Conservation (phyloP, 2,797 vertebrate species). For the Tragelaphus eurycerus region DNA sequence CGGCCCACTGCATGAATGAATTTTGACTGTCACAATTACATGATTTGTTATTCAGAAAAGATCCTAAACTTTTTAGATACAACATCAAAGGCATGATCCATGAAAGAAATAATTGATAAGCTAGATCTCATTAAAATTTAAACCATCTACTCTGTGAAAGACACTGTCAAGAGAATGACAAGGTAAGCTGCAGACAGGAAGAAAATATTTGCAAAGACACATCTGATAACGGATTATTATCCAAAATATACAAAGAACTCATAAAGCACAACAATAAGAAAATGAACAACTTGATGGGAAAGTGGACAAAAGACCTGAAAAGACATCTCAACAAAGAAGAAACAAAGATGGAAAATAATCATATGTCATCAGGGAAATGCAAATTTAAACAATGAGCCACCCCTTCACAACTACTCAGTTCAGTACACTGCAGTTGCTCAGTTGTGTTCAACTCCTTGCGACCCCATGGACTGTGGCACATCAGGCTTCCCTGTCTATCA, state of each 20-base stretch:
- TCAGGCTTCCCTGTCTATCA: neutral
- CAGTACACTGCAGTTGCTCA: neutral
- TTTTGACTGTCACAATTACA: neutral
- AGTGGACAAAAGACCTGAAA: neutral
- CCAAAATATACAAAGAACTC: neutral
- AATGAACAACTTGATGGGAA: neutral
- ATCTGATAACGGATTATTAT: neutral
- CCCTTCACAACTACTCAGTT: neutral
- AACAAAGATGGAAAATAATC: neutral
- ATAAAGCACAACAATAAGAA: neutral
- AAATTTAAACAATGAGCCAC: neutral
- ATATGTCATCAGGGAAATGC: neutral
- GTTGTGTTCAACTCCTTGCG: neutral
- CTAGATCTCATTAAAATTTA: neutral
- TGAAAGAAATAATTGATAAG: conserved; percentile 1
- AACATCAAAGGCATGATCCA: neutral
- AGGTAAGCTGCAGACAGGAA: neutral
- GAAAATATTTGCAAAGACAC: neutral
- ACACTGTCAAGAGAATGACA: neutral
- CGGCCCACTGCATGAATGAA: neutral
- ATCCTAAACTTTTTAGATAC: neutral
- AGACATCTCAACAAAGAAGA: neutral
- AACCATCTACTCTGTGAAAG: neutral
- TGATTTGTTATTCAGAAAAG: neutral
- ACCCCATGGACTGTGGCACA: neutral